These are phyloP conservation scores for Antheraea assamensis DNA, from an alignment of 2,888 invertebrate genomes.

Conservation along the genomic window DNA sequence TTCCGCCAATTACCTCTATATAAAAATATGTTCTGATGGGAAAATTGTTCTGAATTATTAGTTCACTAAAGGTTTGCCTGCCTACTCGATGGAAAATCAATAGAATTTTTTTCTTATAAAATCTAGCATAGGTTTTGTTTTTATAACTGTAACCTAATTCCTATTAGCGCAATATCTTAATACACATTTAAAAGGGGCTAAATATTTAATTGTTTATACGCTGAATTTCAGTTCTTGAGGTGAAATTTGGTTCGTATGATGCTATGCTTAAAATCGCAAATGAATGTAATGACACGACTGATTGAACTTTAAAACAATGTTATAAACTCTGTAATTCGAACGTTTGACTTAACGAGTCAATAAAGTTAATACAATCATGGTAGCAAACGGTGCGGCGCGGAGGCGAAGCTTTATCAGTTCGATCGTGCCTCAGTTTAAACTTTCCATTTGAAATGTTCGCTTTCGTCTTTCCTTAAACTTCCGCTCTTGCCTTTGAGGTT, in stretches of 20 bases:
- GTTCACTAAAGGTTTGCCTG: not conserved
- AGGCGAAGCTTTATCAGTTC: slow-evolving; percentile 54
- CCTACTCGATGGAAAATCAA: not conserved
- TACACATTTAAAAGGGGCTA: not conserved
- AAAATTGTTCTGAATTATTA: not conserved
- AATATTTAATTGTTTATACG: not conserved
- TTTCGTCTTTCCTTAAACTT: slow-evolving; percentile 69
- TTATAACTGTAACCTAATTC: not conserved
- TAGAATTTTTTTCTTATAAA: not conserved
- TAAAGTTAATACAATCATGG: slow-evolving; percentile 52
- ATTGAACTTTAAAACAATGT: slow-evolving; percentile 27
- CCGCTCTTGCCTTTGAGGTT: slow-evolving; percentile 67
- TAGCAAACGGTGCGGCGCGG: slow-evolving; percentile 45
- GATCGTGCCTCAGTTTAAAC: slow-evolving; percentile 57
- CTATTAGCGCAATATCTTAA: not conserved
- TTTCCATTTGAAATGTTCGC: slow-evolving; percentile 64
- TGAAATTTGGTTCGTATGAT: not conserved
- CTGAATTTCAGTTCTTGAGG: not conserved
- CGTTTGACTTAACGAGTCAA: slow-evolving; percentile 38
- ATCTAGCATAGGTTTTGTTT: not conserved
- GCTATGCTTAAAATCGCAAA: not conserved
- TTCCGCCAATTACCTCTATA: too few species aligned
- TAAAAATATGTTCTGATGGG: not conserved
- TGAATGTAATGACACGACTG: not conserved
- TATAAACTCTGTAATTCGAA: slow-evolving; percentile 29